These are phyloP conservation scores for Hyperopisus bebe DNA, from an alignment of 2,113 vertebrate genomes.

Conservation along the genomic window DNA sequence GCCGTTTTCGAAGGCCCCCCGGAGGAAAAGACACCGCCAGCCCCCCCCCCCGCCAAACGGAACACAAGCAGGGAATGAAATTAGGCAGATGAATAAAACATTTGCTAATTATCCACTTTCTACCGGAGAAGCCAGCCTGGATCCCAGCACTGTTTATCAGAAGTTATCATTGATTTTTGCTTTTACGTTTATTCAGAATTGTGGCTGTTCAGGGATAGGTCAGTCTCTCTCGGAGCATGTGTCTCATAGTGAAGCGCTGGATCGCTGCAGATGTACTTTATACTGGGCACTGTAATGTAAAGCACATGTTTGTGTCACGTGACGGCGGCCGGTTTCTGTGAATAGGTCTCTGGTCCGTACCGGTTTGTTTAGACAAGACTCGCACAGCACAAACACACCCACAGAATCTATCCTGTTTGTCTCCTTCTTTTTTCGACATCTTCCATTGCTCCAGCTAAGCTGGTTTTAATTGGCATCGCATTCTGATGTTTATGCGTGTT, in stretches of 20 bases:
- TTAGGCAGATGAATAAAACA: slow-evolving; percentile 11
- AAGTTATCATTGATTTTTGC: background rate
- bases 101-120: background rate
- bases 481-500: background rate
- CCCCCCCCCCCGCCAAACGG: background rate
- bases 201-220: background rate
- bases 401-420: background rate
- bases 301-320: background rate
- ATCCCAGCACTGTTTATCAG: slow-evolving; percentile 1
- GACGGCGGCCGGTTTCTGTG: background rate
- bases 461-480: background rate
- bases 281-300: background rate
- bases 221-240: background rate
- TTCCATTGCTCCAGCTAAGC: background rate
- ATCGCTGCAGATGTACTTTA: background rate
- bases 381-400: background rate
- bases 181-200: background rate
- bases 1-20: background rate
- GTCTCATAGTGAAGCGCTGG: background rate
- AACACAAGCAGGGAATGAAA: background rate
- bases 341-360: background rate
- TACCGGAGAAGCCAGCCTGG: background rate
- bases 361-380: background rate
- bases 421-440: background rate
- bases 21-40: background rate